Conservation (phyloP, 2,888 invertebrate genomes). For the Stegophylla sp. region DNA sequence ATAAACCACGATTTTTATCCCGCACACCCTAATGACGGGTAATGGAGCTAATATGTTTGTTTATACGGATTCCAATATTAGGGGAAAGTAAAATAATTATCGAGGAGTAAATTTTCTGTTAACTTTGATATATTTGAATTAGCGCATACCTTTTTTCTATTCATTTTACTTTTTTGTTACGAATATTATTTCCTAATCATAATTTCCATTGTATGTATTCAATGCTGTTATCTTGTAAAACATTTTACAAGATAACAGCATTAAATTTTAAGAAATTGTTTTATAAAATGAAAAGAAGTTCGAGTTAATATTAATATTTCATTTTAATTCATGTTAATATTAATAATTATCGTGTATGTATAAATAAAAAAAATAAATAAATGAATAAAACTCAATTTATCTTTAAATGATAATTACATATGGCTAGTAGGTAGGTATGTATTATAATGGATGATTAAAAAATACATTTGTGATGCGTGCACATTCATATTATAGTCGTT, state of each 20-base stretch:
- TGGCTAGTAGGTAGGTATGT: too few relatives aligned
- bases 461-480: neutral
- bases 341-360: neutral
- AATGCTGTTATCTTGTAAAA: slow-evolving; percentile 37
- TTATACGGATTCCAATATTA: slow-evolving; percentile 16
- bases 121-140: neutral
- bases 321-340: neutral
- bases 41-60: slow-evolving; percentile 54
- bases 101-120: neutral
- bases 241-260: too few relatives aligned
- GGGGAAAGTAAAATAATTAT: neutral
- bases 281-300: slow-evolving; percentile 2
- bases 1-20: slow-evolving; percentile 48
- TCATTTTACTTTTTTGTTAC: neutral
- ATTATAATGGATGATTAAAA: neutral
- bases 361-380: neutral
- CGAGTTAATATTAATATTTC: neutral
- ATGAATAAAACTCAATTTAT: neutral
- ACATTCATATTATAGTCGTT: slow-evolving; percentile 7
- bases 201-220: slow-evolving; percentile 15
- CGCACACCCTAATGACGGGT: slow-evolving; percentile 28
- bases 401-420: neutral
- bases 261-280: slow-evolving; percentile 1
- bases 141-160: too few relatives aligned
- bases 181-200: slow-evolving; percentile 25